These are phyloP conservation scores for Synergus umbraculus DNA, from an alignment of 2,888 invertebrate genomes.

Conservation along the genomic window DNA sequence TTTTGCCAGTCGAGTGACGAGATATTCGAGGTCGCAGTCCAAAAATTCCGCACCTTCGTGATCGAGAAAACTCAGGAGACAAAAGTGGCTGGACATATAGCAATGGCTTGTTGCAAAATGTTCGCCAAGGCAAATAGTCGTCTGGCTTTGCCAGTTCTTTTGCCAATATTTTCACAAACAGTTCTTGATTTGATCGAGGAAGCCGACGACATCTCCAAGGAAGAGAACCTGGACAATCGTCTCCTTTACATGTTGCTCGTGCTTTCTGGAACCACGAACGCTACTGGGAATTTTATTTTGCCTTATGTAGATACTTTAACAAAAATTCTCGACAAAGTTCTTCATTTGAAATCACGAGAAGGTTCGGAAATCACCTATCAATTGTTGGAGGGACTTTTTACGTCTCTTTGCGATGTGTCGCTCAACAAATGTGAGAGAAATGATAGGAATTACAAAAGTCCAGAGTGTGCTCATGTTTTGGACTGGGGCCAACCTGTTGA, in stretches of 20 bases:
- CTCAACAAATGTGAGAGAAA: slow-evolving; percentile 75
- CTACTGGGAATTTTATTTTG: slow-evolving; percentile 82
- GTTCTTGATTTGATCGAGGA: slow-evolving; percentile 80
- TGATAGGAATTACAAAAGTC: slow-evolving; percentile 82
- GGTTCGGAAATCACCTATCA: slow-evolving; percentile 82
- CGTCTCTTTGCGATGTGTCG: slow-evolving; percentile 81
- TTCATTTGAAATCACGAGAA: slow-evolving; percentile 84
- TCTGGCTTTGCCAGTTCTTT: slow-evolving; percentile 84
- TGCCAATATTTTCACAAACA: slow-evolving; percentile 86
- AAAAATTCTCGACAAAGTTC: slow-evolving; percentile 84
- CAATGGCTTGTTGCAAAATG: slow-evolving; percentile 85
- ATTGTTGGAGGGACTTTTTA: slow-evolving; percentile 80
- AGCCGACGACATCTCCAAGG: slow-evolving; percentile 83
- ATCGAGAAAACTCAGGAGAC: slow-evolving; percentile 89
- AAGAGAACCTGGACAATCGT: slow-evolving; percentile 88
- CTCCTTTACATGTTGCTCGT: slow-evolving; percentile 88
- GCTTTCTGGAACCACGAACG: slow-evolving; percentile 85
- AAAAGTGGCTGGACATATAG: slow-evolving; percentile 89
- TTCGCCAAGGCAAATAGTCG: slow-evolving; percentile 84
- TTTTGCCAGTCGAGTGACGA: slow-evolving; percentile 84
- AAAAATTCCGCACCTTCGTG: slow-evolving; percentile 87
- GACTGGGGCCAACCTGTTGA: slow-evolving; percentile 90
- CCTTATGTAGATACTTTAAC: slow-evolving; percentile 83
- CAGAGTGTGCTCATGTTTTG: slow-evolving; percentile 84
- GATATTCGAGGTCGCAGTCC: slow-evolving; percentile 83